Base-by-base conservation (phyloP, 1,140 invertebrate species). In the Drosophila rufa region DNA sequence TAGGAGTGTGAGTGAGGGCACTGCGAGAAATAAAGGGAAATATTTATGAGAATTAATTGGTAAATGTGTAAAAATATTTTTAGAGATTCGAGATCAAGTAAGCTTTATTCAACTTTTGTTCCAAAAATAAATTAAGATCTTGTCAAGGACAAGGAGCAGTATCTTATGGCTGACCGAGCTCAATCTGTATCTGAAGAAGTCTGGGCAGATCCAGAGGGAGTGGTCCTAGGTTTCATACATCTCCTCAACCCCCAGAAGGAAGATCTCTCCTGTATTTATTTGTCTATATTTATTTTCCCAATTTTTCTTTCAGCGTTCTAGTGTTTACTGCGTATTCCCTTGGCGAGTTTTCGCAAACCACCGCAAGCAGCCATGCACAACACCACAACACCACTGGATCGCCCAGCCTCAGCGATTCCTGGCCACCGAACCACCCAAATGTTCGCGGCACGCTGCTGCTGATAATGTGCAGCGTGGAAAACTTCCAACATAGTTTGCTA, bases 401-500 rank as follows among this genome's bases (percentile, higher is more conserved):
- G 33, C 47, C 43, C n/a, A 22, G 17, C 15, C 56, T 38, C 53
- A 55, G 36, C 40, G 51, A 53, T 55, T 55, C 33, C 51, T 12
- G 17, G 22, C 19, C 61, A 36, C 33, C 17, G 22, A 22, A 45
- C 45, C 48, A 51, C n/a, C 19, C 58, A 40, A 74, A 60, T 42
- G 36, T 42, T 48, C 40, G 50, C 51, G 71, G 70, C 75, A 47
- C 78, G 62, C 66, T 59, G 40, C 60, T 78, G 61, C 70, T 86
- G 80, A 89, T 89, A 89, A 83, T 89, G 78, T 79, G 77, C 80
- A 75, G 70, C 69, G 78, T 48, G 65, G 64, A 79, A 89, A 90
- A 90, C 79, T 90, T 90, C 79, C 81, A 90, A 90, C 85, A 90
- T 90, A 90, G 85, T 90, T 90, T 90, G 86, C 85, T 90, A 90